Base-by-base conservation (phyloP, 2,888 invertebrate genomes). In the Nasonia oneida region DNA sequence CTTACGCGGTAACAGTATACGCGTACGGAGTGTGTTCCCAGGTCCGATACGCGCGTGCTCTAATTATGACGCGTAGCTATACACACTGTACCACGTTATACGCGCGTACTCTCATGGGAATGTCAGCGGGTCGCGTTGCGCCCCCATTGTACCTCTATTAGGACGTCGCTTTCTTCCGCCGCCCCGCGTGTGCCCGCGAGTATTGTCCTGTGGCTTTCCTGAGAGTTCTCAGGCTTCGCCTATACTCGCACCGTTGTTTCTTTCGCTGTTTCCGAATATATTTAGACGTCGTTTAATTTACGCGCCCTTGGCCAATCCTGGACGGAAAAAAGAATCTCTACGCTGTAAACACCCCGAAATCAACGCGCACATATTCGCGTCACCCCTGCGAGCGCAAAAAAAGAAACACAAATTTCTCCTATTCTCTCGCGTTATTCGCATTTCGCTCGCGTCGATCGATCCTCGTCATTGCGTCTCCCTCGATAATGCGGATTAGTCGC, bases 401-500 rank as follows among this genome's bases (percentile, higher is more conserved):
- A 6, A 23, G 23, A 61, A 15, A 61, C 61, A 61, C 61, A 61
- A n/a, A 61, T 61, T 61, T 23, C 23, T 23, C 23, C 8, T n/a
- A n/a, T 61, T 61, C 23, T 61, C 23, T 61, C 61, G 42, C 42
- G 42, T 42, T 42, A 42, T 42, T 42, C 42, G 53, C 53, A 53
- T 15, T 57, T 57, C 18, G 57, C 57, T 18, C 15, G 6, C 6
- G 10, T 4, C 61, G 61, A 53, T 15, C 37, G n/a, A 39, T 39
- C 73, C 18, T 6, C 33, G 39, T 88, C 89, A 89, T 88, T 88
- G 88, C 77, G 85, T 85, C 84, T 90, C 90, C 90, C 92, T 91
- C 89, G 91, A 91, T 92, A 92, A 92, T 91, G 87, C 87, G 88
- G 90, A 88, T 88, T 87, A 89, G 88, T 88, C 87, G 84, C 77